Base-by-base conservation (phyloP, 2,113 vertebrate species). In the Cinclus mexicanus region DNA sequence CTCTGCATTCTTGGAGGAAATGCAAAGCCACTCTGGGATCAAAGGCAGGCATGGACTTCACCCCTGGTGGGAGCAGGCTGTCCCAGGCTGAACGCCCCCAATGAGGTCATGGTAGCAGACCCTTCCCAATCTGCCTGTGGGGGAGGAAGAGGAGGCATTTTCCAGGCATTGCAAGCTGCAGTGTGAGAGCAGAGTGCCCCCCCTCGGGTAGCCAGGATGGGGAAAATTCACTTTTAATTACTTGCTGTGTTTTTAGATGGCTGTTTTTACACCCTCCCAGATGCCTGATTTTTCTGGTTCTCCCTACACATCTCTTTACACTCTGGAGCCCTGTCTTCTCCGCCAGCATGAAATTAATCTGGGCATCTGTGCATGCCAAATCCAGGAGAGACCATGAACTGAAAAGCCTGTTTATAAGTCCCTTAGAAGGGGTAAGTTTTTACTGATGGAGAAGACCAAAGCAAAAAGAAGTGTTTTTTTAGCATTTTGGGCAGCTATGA, bases 21-120 rank as follows among this genome's bases (percentile, higher is more conserved):
- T n/a, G 71, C 61, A 71, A 57, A 86, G 44, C 26, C 24, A 20
- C 47, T 7, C 10, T 0, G 2, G 50, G 15, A 47, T 46, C 13
- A 21, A 29, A 72, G 37, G 41, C 64, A 46, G 50, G 14, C 1
- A 0, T 3, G 24, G 31, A 12, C 29, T 18, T 72, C 52, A 37
- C 7, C 15, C 41, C 12, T 21, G 44, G 39, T 9, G 14, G 79
- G 33, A 77, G 49, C 8, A 1, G 4, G 7, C 41, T 9, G 2
- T 33, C 8, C 12, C 47, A 60, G 65, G 26, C 61, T 14, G 25
- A 41, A 29, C 0, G 0, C 13, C 74, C 12, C 14, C 6, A 4
- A 16, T 12, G 35, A 37, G 35, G 35, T 8, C 35, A 37, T 37
- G 24, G 56, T 28, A 29, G 33, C 42, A 67, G 57, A 11, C 8